A percentile compares a stretch with the other conserved stretches of the same genome.
phyloP scores from a whole-genome alignment of 2,888 invertebrate genomes.

The Hydrotaea cyrtoneurina region DNA sequence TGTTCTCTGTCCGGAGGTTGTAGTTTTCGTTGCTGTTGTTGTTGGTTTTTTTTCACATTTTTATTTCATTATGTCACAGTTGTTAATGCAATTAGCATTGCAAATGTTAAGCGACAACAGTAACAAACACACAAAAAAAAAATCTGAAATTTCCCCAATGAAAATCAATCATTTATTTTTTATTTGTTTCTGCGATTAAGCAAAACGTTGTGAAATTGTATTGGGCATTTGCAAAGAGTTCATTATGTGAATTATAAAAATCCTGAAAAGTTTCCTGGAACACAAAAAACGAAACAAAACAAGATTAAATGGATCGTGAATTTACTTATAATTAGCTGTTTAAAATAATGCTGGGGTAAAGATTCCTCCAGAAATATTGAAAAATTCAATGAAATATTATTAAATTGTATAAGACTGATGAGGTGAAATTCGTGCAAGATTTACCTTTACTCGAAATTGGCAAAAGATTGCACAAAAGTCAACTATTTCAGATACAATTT shows the following conservation, averaged over 20 bases:
- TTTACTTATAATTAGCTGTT: neutral
- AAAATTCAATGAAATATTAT: no score
- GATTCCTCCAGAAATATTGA: no score
- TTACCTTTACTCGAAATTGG: no score
- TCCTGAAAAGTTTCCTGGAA: no score
- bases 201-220: conserved; percentile 1
- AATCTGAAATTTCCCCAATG: neutral
- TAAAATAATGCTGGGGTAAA: no score
- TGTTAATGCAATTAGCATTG: conserved; percentile 37
- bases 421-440: no score
- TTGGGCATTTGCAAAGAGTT: neutral
- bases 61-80: neutral
- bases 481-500: no score
- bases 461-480: no score
- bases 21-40: neutral
- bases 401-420: no score
- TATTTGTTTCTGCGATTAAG: conserved; percentile 3
- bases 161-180: conserved; percentile 31
- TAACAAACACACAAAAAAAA: no score
- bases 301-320: neutral
- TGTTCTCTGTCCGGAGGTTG: neutral
- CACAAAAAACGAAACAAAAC: neutral
- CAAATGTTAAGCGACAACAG: conserved; percentile 19
- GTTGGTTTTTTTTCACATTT: neutral
- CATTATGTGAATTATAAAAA: neutral